These are phyloP conservation scores for Meganola albula DNA, from an alignment of 2,888 invertebrate genomes.

Conservation along the genomic window DNA sequence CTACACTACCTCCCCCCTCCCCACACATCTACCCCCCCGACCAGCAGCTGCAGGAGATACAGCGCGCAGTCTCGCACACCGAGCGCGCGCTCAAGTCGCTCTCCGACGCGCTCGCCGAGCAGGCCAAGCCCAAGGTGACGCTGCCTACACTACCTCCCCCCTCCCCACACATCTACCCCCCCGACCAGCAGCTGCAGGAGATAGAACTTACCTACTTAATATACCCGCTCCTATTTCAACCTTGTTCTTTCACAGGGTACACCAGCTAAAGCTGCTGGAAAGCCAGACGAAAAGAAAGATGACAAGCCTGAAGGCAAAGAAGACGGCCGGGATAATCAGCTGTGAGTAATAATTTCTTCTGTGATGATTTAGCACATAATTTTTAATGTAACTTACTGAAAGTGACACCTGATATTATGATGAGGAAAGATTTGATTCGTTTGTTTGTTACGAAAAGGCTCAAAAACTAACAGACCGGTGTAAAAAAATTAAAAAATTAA, in stretches of 20 bases:
- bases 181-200: conserved; percentile 88
- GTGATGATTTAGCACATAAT: neutral
- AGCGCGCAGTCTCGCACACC: conserved; percentile 81
- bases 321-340: conserved; percentile 88
- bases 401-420: no score
- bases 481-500: no score
- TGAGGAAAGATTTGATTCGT: no score
- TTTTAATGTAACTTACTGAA: no score
- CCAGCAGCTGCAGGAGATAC: conserved; percentile 82
- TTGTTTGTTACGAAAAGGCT: no score
- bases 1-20: conserved; percentile 80
- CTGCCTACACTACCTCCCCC: conserved; percentile 65
- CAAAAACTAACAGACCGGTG: no score
- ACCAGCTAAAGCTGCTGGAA: conserved; percentile 38
- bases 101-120: conserved; percentile 88
- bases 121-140: conserved; percentile 49
- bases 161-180: conserved; percentile 95
- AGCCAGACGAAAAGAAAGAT: conserved; percentile 55
- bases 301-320: conserved; percentile 79
- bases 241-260: conserved; percentile 2
- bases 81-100: conserved; percentile 94
- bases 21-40: conserved; percentile 95
- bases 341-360: conserved; percentile 78
- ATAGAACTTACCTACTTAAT: neutral
- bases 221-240: neutral